phyloP scores from a whole-genome alignment of 1,140 invertebrate genomes.

The Yoshiicerus persimilis region DNA sequence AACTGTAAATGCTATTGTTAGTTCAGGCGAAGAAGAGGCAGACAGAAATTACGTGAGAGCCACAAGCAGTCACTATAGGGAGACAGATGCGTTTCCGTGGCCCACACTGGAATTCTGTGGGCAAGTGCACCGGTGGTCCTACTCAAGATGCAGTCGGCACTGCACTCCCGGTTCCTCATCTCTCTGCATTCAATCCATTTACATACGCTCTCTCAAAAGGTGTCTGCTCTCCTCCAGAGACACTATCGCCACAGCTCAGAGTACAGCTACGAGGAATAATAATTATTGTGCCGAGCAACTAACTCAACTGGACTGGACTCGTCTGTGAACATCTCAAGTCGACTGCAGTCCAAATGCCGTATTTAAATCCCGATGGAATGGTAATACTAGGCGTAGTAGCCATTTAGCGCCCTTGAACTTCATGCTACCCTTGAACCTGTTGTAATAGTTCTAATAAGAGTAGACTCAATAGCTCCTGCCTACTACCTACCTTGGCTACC shows the following conservation, averaged over 20 bases:
- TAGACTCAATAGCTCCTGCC: background rate
- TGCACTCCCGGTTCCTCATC: background rate
- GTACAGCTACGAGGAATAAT: background rate
- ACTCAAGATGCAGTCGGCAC: background rate
- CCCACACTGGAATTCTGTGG: conserved; percentile 5
- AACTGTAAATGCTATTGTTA: background rate
- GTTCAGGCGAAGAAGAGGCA: background rate
- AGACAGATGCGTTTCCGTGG: background rate
- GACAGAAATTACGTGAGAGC: background rate
- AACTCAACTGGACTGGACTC: background rate
- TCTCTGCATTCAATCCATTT: background rate
- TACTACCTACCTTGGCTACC: background rate
- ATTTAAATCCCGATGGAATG: background rate
- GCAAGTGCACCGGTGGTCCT: background rate
- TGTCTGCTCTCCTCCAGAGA: background rate
- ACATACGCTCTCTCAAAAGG: background rate
- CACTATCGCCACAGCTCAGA: background rate
- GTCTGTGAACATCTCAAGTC: too few species aligned
- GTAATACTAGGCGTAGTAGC: background rate
- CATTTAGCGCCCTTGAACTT: background rate
- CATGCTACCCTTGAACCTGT: background rate
- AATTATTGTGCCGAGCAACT: background rate
- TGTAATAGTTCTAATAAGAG: background rate
- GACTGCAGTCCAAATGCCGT: too few species aligned
- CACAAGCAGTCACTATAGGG: background rate